phyloP scores from a whole-genome alignment of 1,140 invertebrate genomes.

The Theocolax elegans region DNA sequence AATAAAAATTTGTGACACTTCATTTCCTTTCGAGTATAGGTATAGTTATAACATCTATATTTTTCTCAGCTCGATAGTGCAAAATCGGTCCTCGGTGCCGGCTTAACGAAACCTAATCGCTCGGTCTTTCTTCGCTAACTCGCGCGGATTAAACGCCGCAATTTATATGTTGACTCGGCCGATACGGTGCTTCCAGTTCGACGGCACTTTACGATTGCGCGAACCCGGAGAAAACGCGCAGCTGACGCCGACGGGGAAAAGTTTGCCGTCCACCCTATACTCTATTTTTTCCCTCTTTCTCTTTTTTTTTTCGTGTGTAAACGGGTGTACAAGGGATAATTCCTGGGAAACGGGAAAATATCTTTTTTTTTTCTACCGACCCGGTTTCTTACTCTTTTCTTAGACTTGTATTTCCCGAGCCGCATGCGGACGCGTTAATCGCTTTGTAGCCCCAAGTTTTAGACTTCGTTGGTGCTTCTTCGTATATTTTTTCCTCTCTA shows the following conservation, averaged over 20 bases:
- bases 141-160: slow-evolving; percentile 31
- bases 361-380: no score
- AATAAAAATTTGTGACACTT: no score
- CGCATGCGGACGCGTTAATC: slow-evolving; percentile 9
- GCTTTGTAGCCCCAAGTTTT: neutral
- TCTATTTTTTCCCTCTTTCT: neutral
- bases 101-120: slow-evolving; percentile 39
- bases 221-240: neutral
- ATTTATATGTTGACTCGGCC: slow-evolving; percentile 30
- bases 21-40: no score
- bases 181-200: neutral
- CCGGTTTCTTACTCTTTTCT: neutral
- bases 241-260: neutral
- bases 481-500: neutral
- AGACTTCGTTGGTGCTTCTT: neutral
- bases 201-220: neutral
- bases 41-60: no score
- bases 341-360: neutral
- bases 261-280: no score
- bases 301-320: neutral
- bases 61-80: no score
- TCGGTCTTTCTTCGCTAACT: slow-evolving; percentile 34
- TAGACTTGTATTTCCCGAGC: neutral
- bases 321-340: neutral
- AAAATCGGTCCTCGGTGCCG: slow-evolving; percentile 9